phyloP scores from a whole-genome alignment of 2,113 vertebrate genomes.

The Cardinalis cardinalis region DNA sequence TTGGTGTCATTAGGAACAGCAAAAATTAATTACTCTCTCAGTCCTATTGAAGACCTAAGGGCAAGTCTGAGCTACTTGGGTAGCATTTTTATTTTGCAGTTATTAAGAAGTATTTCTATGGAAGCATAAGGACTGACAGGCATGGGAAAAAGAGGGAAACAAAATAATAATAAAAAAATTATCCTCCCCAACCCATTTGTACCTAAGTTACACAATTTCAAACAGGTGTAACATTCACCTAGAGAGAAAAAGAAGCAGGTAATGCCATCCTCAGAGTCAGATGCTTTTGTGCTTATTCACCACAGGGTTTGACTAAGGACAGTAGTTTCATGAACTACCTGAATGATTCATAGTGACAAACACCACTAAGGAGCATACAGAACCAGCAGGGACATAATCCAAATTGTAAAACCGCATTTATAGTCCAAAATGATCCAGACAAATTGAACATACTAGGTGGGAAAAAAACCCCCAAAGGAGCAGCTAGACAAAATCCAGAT shows the following conservation, averaged over 20 bases:
- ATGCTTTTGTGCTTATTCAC: not conserved
- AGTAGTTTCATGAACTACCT: not conserved
- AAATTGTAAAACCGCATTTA: not conserved
- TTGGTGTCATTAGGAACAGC: not conserved
- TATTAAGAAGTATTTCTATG: not conserved
- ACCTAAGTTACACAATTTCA: not conserved
- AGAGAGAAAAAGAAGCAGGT: not conserved
- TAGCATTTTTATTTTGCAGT: not conserved
- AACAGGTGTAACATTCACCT: not conserved
- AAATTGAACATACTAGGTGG: not conserved
- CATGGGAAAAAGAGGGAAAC: not conserved
- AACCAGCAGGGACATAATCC: not conserved
- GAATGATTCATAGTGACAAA: not conserved
- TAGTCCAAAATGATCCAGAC: not conserved
- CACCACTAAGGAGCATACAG: not conserved
- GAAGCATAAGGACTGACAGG: not conserved
- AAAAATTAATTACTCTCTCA: not conserved
- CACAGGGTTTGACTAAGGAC: not conserved
- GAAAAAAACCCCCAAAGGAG: not conserved
- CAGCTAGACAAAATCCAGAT: not conserved
- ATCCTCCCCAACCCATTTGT: accelerated
- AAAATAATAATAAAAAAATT: not conserved
- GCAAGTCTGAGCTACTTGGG: not conserved
- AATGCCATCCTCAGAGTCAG: not conserved
- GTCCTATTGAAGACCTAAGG: not conserved